phyloP scores from a whole-genome alignment of 2,888 invertebrate species.

The Strigamia crassipes region DNA sequence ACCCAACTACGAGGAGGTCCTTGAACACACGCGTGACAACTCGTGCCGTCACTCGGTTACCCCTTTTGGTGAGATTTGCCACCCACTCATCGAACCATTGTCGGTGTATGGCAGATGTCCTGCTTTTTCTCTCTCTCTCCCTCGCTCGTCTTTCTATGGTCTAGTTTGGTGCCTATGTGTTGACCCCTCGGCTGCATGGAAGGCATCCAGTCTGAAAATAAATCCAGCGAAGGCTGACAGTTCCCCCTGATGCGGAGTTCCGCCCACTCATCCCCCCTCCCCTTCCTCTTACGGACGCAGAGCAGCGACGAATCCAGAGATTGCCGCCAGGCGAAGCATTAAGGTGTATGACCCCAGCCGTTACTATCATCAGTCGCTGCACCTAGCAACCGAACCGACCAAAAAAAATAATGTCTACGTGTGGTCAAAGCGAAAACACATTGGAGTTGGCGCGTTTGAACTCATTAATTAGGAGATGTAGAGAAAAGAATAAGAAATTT shows the following conservation, averaged over 20 bases:
- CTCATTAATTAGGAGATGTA: background rate
- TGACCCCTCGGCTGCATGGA: background rate
- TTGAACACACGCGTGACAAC: background rate
- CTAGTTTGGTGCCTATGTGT: background rate
- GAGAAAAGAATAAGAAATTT: no score
- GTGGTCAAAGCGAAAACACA: background rate
- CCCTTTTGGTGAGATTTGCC: background rate
- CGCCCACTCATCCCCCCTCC: background rate
- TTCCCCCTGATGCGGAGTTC: constrained; percentile 4
- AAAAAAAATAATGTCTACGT: background rate
- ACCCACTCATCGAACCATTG: background rate
- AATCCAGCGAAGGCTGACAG: background rate
- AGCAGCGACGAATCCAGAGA: background rate
- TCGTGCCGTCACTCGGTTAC: background rate
- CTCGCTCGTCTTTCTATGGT: background rate
- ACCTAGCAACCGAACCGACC: background rate
- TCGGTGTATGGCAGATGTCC: background rate
- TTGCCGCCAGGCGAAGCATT: constrained; percentile 17
- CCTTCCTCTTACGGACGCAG: background rate
- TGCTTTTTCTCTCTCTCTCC: background rate
- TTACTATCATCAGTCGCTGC: constrained; percentile 17
- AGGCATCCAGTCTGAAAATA: background rate
- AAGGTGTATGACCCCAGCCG: constrained; percentile 15
- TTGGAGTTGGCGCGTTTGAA: background rate
- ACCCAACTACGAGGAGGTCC: background rate